Evolutionary conservation across 2,888 invertebrate genomes (phyloP).

Genomic region (Chirona hameri): DNA sequence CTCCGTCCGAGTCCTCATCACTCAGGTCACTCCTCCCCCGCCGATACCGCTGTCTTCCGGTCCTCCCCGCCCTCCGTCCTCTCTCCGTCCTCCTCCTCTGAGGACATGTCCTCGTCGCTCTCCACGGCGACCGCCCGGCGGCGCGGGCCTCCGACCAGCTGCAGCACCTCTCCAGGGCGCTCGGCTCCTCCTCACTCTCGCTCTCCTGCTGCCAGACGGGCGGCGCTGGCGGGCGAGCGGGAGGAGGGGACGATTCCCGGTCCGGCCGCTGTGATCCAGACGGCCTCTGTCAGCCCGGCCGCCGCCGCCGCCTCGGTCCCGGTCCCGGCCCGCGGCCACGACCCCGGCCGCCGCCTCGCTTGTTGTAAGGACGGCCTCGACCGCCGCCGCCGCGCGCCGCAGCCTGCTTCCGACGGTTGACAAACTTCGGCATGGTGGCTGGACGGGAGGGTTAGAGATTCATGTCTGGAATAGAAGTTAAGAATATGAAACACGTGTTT

Average conservation of each 20-base stretch:
- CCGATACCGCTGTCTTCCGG: background rate
- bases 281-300: background rate
- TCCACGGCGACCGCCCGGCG: background rate
- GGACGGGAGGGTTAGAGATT: too few species aligned
- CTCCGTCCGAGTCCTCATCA: too few species aligned
- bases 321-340: background rate
- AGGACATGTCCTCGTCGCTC: background rate
- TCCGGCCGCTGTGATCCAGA: background rate
- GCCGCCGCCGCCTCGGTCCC: background rate
- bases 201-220: background rate
- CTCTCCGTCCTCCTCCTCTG: background rate
- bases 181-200: conserved; percentile 12
- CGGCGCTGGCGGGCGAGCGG: too few species aligned
- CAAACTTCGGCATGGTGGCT: background rate
- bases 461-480: too few species aligned
- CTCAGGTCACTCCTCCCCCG: background rate
- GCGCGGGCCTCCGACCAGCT: background rate
- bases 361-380: background rate
- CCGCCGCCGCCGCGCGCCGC: background rate
- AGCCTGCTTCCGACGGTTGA: background rate
- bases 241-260: background rate
- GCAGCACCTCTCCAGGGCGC: conserved; percentile 4
- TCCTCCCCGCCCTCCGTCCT: background rate
- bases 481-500: too few species aligned
- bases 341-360: background rate